Conservation (phyloP, 2,113 vertebrate species). For the Kobus ellipsiprymnus region DNA sequence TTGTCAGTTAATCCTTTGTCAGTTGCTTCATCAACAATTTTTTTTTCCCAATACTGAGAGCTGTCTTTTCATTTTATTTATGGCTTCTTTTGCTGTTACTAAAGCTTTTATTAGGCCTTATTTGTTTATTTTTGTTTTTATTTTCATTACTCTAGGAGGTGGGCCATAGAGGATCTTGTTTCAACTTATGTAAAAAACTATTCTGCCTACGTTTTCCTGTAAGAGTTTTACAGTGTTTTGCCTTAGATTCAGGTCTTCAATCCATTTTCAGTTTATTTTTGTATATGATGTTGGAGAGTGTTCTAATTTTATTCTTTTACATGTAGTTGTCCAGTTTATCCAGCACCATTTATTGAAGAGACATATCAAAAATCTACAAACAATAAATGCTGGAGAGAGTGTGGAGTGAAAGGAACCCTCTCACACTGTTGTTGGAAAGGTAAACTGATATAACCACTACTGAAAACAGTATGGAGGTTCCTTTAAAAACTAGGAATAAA, state of each 20-base stretch:
- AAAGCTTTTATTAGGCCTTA: not conserved
- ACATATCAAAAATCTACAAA: not conserved
- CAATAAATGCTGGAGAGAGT: not conserved
- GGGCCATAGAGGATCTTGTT: not conserved
- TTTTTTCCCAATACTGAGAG: not conserved
- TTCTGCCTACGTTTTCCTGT: not conserved
- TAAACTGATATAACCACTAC: not conserved
- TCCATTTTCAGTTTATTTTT: not conserved
- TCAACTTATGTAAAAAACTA: not conserved
- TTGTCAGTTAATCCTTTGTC: not conserved
- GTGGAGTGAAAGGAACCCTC: not conserved
- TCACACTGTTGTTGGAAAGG: not conserved
- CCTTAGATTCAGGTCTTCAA: not conserved
- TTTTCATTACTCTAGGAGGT: not conserved
- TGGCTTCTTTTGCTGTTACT: not conserved
- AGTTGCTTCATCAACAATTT: not conserved
- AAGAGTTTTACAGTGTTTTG: not conserved
- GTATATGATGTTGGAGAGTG: not conserved
- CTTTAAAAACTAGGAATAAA: not conserved
- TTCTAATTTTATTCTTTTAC: not conserved
- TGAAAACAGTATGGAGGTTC: not conserved
- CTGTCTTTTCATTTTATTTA: not conserved
- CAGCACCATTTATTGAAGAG: not conserved
- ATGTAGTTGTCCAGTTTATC: not conserved
- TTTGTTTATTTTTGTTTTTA: not conserved